Base-by-base conservation (phyloP, 1,140 invertebrate species). In the Aradophagus sp. region DNA sequence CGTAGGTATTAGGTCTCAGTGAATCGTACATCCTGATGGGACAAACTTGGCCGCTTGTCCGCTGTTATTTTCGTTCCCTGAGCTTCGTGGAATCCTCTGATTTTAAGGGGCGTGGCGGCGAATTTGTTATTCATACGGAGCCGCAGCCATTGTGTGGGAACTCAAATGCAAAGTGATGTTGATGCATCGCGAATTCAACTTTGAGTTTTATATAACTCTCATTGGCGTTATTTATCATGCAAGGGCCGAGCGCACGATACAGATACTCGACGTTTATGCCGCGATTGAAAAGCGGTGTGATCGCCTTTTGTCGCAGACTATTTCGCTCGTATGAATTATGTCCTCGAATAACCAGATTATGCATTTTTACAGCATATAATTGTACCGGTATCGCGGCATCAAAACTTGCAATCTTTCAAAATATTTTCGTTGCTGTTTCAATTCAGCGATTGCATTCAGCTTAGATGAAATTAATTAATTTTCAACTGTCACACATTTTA, bases 1-100 rank as follows among this genome's bases (percentile, higher is more conserved):
- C 71, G 35, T 36, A 56, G 55, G 65, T 56, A 69, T 74, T 74
- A 69, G 65, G 71, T 74, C 65, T 65, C 48, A 34, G 16, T 55
- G 47, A 44, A 65, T 68, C 71, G 63, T 68, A 68, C 63, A 73
- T 73, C 71, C 58, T 26, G n/a, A n/a, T 19, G 41, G 55, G 42
- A 66, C 58, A 65, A 71, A 65, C 26, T 13, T 41, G 23, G 17
- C 34, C 32, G 31, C 48, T 38, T 65, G 70, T 67, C 44, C 31
- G 36, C 36, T 14, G 38, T 58, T 55, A 53, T 58, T 59, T 62
- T 52, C 47, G 20, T 48, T 59, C 27, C 29, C 16, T 32, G 48
- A 2, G 48, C 55, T 69, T 69, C 66, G 36, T 32, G 12, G 66
- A 69, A 62, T 69, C 17, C 35, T 7, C 44, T 42, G 56, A 62